Conservation (phyloP, 1,140 invertebrate species). For the Achatina immaculata region DNA sequence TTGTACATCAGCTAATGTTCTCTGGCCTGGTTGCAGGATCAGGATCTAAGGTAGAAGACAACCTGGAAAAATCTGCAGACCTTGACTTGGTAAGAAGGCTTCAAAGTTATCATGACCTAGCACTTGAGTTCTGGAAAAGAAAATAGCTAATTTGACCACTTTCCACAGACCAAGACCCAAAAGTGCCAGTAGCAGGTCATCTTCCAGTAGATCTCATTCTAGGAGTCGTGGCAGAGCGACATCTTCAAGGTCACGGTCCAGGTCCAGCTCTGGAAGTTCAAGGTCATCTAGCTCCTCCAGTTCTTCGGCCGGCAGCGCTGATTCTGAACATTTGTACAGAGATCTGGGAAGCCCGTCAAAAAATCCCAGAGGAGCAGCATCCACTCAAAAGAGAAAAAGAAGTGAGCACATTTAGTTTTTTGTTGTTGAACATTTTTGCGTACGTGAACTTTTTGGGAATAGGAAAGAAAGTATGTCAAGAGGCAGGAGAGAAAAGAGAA, state of each 20-base stretch:
- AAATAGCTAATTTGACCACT: no score
- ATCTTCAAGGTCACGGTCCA: slow-evolving; percentile 62
- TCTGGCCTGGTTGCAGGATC: no score
- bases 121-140: no score
- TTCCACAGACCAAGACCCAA: slow-evolving; percentile 32
- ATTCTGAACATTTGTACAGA: slow-evolving; percentile 62
- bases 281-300: slow-evolving; percentile 66
- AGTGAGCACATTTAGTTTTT: slow-evolving; percentile 40
- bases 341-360: slow-evolving; percentile 51
- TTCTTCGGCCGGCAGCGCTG: slow-evolving; percentile 58
- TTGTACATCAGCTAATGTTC: no score
- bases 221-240: slow-evolving; percentile 42
- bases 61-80: no score
- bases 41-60: no score
- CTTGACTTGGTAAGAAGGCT: no score
- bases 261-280: slow-evolving; percentile 47
- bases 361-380: neutral
- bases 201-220: slow-evolving; percentile 38
- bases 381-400: slow-evolving; percentile 41
- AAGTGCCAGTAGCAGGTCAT: slow-evolving; percentile 40
- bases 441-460: no score
- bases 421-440: no score
- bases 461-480: no score
- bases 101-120: no score
- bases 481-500: no score